These are phyloP conservation scores for Aviceda subcristata DNA, from an alignment of 2,113 vertebrate species.

Conservation along the genomic window DNA sequence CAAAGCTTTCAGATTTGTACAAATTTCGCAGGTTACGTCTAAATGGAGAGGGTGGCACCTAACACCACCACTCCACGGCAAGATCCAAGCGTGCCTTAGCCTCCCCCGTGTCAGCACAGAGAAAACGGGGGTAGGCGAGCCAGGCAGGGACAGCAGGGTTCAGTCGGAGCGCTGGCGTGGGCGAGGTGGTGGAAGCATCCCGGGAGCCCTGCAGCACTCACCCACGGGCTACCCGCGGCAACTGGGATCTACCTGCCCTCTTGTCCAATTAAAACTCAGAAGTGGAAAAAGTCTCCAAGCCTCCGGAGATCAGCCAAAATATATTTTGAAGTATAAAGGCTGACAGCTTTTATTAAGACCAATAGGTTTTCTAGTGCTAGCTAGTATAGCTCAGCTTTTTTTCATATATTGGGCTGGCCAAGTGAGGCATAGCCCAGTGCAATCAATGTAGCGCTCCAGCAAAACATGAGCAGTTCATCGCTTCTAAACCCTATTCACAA, in stretches of 20 bases:
- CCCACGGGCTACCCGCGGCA: background rate
- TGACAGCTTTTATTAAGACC: background rate
- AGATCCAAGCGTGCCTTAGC: background rate
- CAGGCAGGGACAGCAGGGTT: background rate
- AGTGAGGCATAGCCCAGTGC: background rate
- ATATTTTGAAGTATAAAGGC: background rate
- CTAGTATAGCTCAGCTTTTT: background rate
- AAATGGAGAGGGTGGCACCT: background rate
- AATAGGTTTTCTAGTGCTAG: background rate
- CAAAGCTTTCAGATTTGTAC: background rate
- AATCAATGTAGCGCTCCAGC: background rate
- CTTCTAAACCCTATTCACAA: background rate
- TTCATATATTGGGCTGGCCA: background rate
- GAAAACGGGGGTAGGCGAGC: background rate
- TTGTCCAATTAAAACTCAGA: background rate
- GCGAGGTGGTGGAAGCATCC: accelerated
- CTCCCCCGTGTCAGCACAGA: background rate
- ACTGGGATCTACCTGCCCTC: background rate
- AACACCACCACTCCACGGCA: background rate
- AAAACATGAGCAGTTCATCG: background rate
- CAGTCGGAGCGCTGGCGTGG: background rate
- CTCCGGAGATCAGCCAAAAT: background rate
- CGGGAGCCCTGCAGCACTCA: background rate
- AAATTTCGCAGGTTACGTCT: background rate
- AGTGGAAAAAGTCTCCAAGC: background rate